Evolutionary conservation across 1,140 invertebrate species (phyloP), one percentile per base, ranked within the genome.

Genomic region (Drosophila melanica): DNA sequence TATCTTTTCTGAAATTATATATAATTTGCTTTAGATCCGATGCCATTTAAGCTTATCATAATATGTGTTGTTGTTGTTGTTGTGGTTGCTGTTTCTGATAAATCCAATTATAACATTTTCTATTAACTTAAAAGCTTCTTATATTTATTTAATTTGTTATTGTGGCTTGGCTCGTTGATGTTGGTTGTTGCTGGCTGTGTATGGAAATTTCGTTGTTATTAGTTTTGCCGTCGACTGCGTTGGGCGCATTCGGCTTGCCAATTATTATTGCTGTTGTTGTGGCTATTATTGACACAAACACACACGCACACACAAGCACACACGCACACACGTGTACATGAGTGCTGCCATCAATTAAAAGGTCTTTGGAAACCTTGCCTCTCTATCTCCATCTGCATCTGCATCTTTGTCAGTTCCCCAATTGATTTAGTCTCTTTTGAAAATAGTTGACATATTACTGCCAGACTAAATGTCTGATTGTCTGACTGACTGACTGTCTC

Each of bases 61-160:
- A 37, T 44, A 18, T 37, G 30, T 41, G 18, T 58, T 48, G n/a
- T 42, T 42, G 47, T 23, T 72, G 55, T 57, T 67, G 47, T 39
- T 79, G 58, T 35, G 57, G 16, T 60, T 48, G 42, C 27, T 65
- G 67, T 59, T 65, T 70, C 60, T 39, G 62, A 62, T 68, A 72
- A 89, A 87, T 89, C 76, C 84, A 87, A 87, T 87, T 87, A 87
- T 87, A 79, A 81, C 68, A 84, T 84, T 80, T 80, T 79, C 68
- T 77, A 87, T 89, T 80, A 87, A 87, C 79, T 89, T 82, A 77
- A 87, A 89, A 87, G 84, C 84, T 89, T 77, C 84, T 87, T 80
- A 89, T 89, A 87, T 87, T 89, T 87, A 89, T 87, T 89, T 89
- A 87, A 89, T 87, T 87, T 89, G 73, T 84, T 84, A 84, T 89